Conservation (phyloP, 2,113 vertebrate genomes). For the Osmerus mordax region DNA sequence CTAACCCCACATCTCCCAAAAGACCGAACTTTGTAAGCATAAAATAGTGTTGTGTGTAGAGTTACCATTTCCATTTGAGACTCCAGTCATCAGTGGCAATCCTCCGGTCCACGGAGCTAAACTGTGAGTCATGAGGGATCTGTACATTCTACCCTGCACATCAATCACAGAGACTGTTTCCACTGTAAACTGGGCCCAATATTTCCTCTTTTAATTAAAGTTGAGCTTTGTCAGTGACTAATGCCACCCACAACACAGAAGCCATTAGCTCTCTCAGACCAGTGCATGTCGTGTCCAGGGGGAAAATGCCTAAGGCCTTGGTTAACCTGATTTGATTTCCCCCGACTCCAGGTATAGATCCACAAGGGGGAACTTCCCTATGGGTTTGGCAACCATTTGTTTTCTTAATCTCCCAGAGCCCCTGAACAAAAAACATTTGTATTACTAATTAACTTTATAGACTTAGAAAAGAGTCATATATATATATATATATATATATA, state of each 20-base stretch:
- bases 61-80: conserved; percentile 17
- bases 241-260: conserved; percentile 13
- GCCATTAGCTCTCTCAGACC: conserved; percentile 13
- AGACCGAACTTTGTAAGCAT: neutral
- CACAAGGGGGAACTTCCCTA: conserved; percentile 19
- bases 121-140: conserved; percentile 3
- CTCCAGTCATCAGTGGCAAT: conserved; percentile 14
- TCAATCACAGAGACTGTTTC: neutral
- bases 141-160: conserved; percentile 5
- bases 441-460: neutral
- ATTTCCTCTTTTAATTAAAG: conserved; percentile 23
- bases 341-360: conserved; percentile 35
- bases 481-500: no score
- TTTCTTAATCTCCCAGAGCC: conserved; percentile 43
- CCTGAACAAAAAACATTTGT: no score
- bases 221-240: conserved; percentile 10
- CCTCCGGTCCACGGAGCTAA: conserved; percentile 22
- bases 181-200: conserved; percentile 11
- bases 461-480: neutral
- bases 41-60: conserved; percentile 1
- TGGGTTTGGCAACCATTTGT: conserved; percentile 33
- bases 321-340: conserved; percentile 56
- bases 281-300: conserved; percentile 8
- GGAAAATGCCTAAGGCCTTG: conserved; percentile 25
- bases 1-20: neutral